Conservation (phyloP, 2,888 invertebrate genomes). For the Thysanoteuthis rhombus region DNA sequence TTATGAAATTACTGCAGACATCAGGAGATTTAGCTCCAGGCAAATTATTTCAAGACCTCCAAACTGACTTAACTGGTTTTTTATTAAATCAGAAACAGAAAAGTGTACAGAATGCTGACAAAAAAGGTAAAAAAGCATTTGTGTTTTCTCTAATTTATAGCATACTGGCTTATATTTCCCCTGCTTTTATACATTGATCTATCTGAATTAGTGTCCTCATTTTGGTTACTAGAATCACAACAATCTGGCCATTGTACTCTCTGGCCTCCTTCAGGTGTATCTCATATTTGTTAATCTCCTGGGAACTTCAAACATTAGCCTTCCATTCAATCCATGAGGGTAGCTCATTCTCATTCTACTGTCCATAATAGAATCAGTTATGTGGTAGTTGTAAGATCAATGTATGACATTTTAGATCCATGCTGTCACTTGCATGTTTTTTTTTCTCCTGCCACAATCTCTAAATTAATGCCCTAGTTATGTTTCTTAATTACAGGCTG, state of each 20-base stretch:
- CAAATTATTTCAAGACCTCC: conserved; percentile 15
- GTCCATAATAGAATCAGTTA: too few relatives aligned
- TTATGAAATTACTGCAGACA: neutral
- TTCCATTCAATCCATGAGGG: too few relatives aligned
- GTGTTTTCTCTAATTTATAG: neutral
- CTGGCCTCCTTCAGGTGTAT: too few relatives aligned
- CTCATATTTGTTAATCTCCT: too few relatives aligned
- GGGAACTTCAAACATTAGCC: too few relatives aligned
- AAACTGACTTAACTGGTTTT: neutral
- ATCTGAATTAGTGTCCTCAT: too few relatives aligned
- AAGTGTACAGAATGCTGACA: neutral
- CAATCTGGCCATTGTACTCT: too few relatives aligned
- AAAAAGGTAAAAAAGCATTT: conserved; percentile 15
- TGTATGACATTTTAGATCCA: neutral
- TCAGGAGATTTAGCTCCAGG: conserved; percentile 19
- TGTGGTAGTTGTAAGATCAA: too few relatives aligned
- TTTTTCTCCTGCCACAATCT: neutral
- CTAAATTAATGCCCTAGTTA: neutral
- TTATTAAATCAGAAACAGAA: conserved; percentile 21
- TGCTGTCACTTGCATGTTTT: neutral
- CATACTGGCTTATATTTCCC: too few relatives aligned
- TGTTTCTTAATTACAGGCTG: neutral
- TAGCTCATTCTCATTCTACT: too few relatives aligned
- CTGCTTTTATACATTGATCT: too few relatives aligned
- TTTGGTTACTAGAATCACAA: too few relatives aligned